Evolutionary conservation across 2,888 invertebrate genomes (phyloP), one percentile per base, ranked within the genome.

Genomic region (Punctoribates punctum): DNA sequence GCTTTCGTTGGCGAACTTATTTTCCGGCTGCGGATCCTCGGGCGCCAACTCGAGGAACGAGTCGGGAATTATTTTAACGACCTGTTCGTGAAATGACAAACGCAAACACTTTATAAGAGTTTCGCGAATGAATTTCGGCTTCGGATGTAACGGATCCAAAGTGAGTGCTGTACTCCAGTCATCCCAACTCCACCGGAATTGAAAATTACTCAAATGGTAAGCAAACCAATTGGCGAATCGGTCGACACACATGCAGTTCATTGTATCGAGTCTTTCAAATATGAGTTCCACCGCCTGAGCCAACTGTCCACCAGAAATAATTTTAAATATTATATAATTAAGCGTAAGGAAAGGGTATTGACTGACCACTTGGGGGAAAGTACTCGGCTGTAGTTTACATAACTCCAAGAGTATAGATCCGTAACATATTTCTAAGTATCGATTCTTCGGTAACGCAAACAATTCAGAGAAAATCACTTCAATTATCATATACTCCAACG

Each of bases 121-220:
- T 85, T 99, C 98, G 79, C 90, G 88, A 75, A 97, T 91, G 84
- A 99, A 99, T 83, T 95, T 91, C 0, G 96, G 94, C 81, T 95
- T 91, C 0, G 97, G 97, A 85, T 94, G 92, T 82, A 96, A 93
- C 0, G 88, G 84, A 83, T 94, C 94, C 29, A 94, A 85, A 79
- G 90, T 88, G n/a, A 93, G 86, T 81, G 93, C 93, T 17, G 90
- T 89, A 82, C 92, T 91, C 95, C 95, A 95, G 82, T 95, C 95
- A 80, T 94, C 94, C 99, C 99, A 99, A 1, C 94, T 94, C 98
- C 98, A 99, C 75, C 96, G 90, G 84, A 96, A 99, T 85, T 99
- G 97, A 84, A 99, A 99, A 86, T 99, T 99, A 84, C 97, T 97
- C 85, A 99, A 87, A 85, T 99, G 98, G 84, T 98, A 98, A 0